Evolutionary conservation across 1,140 invertebrate genomes (phyloP).

Genomic region (Drosophila insularis): DNA sequence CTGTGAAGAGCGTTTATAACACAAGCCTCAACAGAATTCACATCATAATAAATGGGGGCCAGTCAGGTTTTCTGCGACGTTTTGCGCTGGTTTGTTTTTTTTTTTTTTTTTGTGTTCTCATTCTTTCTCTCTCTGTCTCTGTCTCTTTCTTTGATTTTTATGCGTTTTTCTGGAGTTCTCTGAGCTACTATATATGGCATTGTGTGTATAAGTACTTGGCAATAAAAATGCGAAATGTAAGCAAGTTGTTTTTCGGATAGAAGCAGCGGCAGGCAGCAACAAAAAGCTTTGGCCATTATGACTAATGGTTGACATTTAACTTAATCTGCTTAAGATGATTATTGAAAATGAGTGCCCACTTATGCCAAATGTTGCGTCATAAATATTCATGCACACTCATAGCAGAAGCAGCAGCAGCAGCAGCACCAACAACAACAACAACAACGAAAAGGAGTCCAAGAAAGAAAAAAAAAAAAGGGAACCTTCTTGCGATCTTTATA

Average conservation of each 20-base stretch:
- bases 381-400: slow-evolving; percentile 76
- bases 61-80: slow-evolving; percentile 45
- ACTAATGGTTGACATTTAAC: slow-evolving; percentile 81
- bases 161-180: slow-evolving; percentile 52
- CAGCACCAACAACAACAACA: not conserved
- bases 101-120: not conserved
- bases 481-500: slow-evolving; percentile 41
- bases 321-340: slow-evolving; percentile 81
- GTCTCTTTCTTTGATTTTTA: slow-evolving; percentile 60
- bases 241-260: slow-evolving; percentile 50
- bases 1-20: slow-evolving; percentile 59
- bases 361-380: slow-evolving; percentile 80
- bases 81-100: not conserved
- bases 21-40: slow-evolving; percentile 67
- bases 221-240: slow-evolving; percentile 75
- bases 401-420: not conserved
- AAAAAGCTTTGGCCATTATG: slow-evolving; percentile 73
- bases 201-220: slow-evolving; percentile 57
- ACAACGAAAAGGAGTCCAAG: not conserved
- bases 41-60: slow-evolving; percentile 72
- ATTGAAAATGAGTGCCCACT: slow-evolving; percentile 80
- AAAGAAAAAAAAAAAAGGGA: slow-evolving; percentile 7
- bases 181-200: slow-evolving; percentile 23
- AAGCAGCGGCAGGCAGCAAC: slow-evolving; percentile 6
- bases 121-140: slow-evolving; percentile 30